Conservation (phyloP, 2,888 invertebrate genomes). For the Drosophila macrospina region DNA sequence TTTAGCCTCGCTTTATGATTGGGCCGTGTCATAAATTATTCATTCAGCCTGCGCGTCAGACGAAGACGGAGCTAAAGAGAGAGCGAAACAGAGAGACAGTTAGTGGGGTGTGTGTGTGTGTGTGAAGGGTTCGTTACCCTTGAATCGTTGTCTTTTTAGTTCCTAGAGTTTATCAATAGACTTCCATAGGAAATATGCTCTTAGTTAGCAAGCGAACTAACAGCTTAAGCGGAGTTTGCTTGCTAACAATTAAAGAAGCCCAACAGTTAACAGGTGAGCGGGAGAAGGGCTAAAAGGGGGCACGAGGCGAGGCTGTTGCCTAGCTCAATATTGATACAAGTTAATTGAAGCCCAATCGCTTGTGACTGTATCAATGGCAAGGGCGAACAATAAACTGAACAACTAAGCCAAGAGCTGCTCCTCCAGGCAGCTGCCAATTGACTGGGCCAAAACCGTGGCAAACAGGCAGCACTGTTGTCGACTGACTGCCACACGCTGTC, state of each 20-base stretch:
- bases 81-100: constrained; percentile 23
- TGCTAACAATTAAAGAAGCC: constrained; percentile 10
- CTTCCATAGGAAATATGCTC: background rate
- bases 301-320: constrained; percentile 39
- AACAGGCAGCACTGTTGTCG: constrained; percentile 8
- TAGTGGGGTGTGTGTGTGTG: constrained; percentile 10
- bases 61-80: constrained; percentile 37
- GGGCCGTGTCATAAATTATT: constrained; percentile 82
- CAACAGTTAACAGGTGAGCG: constrained; percentile 3
- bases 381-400: constrained; percentile 70
- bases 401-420: constrained; percentile 38
- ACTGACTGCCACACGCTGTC: constrained; percentile 6
- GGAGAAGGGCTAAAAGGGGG: constrained; percentile 9
- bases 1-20: constrained; percentile 74
- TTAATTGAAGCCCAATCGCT: constrained; percentile 76
- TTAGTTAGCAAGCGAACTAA: constrained; percentile 3
- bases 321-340: constrained; percentile 78
- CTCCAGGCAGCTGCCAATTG: constrained; percentile 43
- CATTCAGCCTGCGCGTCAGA: constrained; percentile 64
- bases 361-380: constrained; percentile 61
- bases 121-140: constrained; percentile 7
- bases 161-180: constrained; percentile 19
- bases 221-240: constrained; percentile 5
- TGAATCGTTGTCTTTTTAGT: constrained; percentile 10
- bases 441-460: no score